Conservation (phyloP, 1,140 invertebrate genomes). For the Diorhabda sublineata region DNA sequence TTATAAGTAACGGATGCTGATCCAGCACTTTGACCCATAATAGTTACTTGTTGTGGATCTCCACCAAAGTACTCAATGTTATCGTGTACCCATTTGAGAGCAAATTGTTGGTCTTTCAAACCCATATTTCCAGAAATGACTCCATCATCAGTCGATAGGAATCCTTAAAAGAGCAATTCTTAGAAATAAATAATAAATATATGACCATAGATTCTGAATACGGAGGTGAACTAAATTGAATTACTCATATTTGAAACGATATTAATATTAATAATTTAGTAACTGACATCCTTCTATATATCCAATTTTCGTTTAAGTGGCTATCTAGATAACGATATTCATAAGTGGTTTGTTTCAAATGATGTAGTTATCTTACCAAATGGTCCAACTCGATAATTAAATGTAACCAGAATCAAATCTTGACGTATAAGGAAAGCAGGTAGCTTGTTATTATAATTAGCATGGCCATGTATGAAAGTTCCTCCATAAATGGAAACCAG, state of each 20-base stretch:
- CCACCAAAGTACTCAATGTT: slow-evolving; percentile 1
- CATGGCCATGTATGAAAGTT: background rate
- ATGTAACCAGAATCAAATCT: slow-evolving; percentile 11
- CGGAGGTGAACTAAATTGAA: no score
- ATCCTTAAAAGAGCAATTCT: no score
- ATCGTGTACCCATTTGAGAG: background rate
- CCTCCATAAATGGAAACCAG: slow-evolving; percentile 15
- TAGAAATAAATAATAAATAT: no score
- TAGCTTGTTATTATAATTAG: background rate
- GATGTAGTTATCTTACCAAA: slow-evolving; percentile 24
- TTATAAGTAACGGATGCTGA: slow-evolving; percentile 3
- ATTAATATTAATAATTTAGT: no score
- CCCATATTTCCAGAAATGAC: no score
- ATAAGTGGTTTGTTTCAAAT: slow-evolving; percentile 10
- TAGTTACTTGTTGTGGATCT: background rate
- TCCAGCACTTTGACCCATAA: background rate
- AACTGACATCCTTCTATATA: no score
- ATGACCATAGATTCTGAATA: no score
- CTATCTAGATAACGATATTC: no score
- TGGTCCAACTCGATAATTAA: slow-evolving; percentile 11
- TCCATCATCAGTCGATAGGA: no score
- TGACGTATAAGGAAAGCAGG: slow-evolving; percentile 6
- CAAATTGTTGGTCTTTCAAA: background rate
- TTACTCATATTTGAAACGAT: no score
- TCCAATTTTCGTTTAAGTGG: no score